These are phyloP conservation scores for Paguma larvata DNA, from an alignment of 2,797 vertebrate species.

Conservation along the genomic window DNA sequence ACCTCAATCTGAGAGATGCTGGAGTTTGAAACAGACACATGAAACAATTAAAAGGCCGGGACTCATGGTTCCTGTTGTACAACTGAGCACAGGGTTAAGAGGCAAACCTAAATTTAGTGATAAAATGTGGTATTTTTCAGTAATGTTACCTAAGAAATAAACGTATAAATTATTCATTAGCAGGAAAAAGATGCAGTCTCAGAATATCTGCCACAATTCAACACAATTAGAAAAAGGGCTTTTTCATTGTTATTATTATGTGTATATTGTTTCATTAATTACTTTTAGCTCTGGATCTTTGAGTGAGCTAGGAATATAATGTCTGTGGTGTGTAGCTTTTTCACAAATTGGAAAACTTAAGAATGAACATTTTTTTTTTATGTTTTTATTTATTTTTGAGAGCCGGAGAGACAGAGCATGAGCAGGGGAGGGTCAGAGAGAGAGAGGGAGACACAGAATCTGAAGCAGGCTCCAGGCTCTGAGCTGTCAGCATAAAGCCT, in stretches of 20 bases:
- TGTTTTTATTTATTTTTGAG: no score
- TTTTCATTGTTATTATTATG: background rate
- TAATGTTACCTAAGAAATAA: slow-evolving; percentile 49
- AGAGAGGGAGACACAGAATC: no score
- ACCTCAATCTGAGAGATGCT: background rate
- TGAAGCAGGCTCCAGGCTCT: no score
- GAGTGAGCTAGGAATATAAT: background rate
- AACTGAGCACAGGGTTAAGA: background rate
- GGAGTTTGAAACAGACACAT: slow-evolving; percentile 26
- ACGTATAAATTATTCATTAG: background rate
- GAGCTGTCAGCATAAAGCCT: no score
- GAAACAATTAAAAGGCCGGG: background rate
- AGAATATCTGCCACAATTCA: background rate
- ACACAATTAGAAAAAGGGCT: background rate
- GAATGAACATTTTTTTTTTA: background rate
- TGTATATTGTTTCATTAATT: background rate
- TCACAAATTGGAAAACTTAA: background rate
- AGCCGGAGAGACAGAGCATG: no score
- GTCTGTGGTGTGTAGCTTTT: background rate
- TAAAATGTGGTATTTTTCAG: background rate
- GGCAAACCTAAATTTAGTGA: background rate
- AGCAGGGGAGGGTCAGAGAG: no score
- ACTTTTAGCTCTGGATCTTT: background rate
- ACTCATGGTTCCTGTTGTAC: background rate
- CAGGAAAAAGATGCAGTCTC: background rate